Evolutionary conservation across 2,113 vertebrate species (phyloP), one percentile per base, ranked within the genome.

Genomic region (Agapornis roseicollis): DNA sequence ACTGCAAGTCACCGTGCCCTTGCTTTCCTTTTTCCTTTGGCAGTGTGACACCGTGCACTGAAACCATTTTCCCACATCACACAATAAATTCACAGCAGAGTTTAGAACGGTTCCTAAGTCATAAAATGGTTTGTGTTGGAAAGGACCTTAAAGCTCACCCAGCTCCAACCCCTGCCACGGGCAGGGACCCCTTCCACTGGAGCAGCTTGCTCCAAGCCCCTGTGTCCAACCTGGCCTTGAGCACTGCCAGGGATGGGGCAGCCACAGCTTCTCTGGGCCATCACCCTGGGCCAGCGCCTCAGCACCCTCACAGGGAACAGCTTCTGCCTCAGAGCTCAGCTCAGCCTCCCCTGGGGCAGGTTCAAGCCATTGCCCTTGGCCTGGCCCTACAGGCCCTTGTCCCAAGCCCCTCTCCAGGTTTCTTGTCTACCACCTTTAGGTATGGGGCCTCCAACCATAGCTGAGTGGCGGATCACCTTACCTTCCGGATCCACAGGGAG

Each of bases 141-240:
- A 58, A 22, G 56, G 33, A 58, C 20, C 33, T 58, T 35, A 58
- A 24, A 35, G 33, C 3, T 58, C 33, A 0, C 15, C 4, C 33
- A 24, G 41, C 2, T 1, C n/a, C 56, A 58, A 9, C 33, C 16
- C 33, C 56, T 58, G 33, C 56, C 33, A 23, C 2, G 0, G 33
- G 56, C 56, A 58, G 13, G 22, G 56, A 58, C 33, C 2, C 56
- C 33, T 58, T 58, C 56, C 33, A 58, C 50, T 58, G 6, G 6
- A 58, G 56, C 56, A 58, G 13, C 2, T 23, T 35, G 56, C 13
- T 35, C 56, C 56, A 58, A 58, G 20, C 56, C 33, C 12, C 31
- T 56, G 20, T 13, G 13, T n/a, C 55, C 55, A 56, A n/a, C 20
- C 55, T n/a, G 55, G 31, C 31, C 53, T 33, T 29, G 52, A 53